Base-by-base conservation (phyloP, 35 echinoderm and acorn worm species). In the Hemicentrotus pulcherrimus region DNA sequence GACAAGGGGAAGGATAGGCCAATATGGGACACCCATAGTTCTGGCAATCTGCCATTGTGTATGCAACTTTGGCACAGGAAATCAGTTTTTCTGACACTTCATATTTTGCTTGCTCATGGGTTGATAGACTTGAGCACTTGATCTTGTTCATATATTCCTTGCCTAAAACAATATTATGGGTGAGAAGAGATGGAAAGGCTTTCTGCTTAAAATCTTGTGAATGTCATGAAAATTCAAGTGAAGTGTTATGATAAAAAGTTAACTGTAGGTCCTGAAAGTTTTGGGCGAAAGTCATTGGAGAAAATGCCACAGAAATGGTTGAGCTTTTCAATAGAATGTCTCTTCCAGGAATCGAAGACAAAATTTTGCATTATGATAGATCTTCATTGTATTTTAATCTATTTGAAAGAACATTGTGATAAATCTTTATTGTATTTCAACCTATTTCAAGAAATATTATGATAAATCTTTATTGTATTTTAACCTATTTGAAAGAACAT, bases 31-130 rank as follows among this genome's bases (percentile, higher is more conserved):
- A 78, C 18, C 4, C 22, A 11, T 28, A 78, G 19, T 28, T 78
- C 65, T 78, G 65, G 65, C 65, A 78, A 28, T 78, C 65, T 78
- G 65, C 65, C 65, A 78, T 78, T 78, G 65, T 78, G 65, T 78
- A 78, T 78, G 65, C 65, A 78, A 78, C 22, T 78, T 0, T 4
- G 7, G 4, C 65, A 4, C 65, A 78, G 65, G 65, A 78, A 78
- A 22, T n/a, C 22, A 78, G 24, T 78, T 78, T 78, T 28, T 78
- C 19, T 78, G 65, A 78, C 65, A 78, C 65, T 78, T 78, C 28
- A 78, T 78, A 78, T 78, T 78, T 78, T 78, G 65, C 19, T 28
- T 78, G 18, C 22, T 78, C 65, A 78, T 78, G 19, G 65, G 19
- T 28, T 78, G 19, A 78, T 78, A n/a, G 19, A 22, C 5, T 78